Evolutionary conservation across 2,113 vertebrate genomes (phyloP), one percentile per base, ranked within the genome.

Genomic region (Tragelaphus imberbis): DNA sequence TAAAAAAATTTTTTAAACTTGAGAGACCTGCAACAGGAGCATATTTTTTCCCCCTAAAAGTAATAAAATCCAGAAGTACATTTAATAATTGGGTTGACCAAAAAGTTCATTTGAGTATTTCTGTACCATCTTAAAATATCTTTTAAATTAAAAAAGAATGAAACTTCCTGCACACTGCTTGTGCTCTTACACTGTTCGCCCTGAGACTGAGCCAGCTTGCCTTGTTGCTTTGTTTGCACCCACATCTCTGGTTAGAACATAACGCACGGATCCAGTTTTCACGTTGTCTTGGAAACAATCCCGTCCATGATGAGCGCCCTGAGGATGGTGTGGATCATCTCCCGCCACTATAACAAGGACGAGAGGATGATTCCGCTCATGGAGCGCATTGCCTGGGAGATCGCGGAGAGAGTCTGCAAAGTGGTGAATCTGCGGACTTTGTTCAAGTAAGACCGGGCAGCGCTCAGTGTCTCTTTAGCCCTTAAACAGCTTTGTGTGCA

Each of bases 331-430:
- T 99, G 99, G 99, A 98, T 99, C 85, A 99, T 99, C 91, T 99
- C 99, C 0, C 97, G 98, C 11, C 98, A 99, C 98, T 99, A 99
- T 96, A 99, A 99, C 98, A 99, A 98, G 51, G 99, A 99, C 0
- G 99, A 99, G 47, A 88, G 98, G 30, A 99, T 99, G 99, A 98
- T 99, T 7, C 99, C 99, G 0, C 98, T 99, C 51, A 98, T 99
- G 99, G 99, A 99, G 40, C 98, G 99, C 0, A 99, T 99, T 2
- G 99, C 99, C 8, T 99, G 99, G 99, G 99, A 99, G 96, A 99
- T 99, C 47, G 98, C 99, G 0, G 97, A 99, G 10, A 97, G 99
- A 2, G 99, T 99, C 61, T 97, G 98, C 97, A 97, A 91, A 16
- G 99, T 98, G 17, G 97, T 99, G 87, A 98, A 99, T 95, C 98